Conservation (phyloP, 2,797 vertebrate species). For the Diplodus puntazzo region DNA sequence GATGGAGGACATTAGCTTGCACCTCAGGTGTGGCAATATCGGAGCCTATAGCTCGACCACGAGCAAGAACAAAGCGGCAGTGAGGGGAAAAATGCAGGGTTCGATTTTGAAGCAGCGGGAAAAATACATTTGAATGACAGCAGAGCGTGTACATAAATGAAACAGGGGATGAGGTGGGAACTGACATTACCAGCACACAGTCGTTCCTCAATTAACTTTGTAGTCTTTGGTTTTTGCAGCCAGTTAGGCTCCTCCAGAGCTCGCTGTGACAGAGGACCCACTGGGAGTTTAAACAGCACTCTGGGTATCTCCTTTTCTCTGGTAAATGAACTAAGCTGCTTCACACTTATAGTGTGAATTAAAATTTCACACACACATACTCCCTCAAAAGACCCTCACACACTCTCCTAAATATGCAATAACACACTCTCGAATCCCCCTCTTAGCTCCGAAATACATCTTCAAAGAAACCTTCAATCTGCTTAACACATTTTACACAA, state of each 20-base stretch:
- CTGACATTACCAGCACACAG: constrained; percentile 29
- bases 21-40: constrained; percentile 74
- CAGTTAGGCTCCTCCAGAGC: constrained; percentile 60
- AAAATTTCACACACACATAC: constrained; percentile 79
- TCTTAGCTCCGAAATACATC: constrained; percentile 70
- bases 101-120: neutral
- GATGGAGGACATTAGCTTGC: constrained; percentile 78
- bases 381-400: constrained; percentile 72
- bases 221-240: constrained; percentile 50
- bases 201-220: constrained; percentile 53
- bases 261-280: constrained; percentile 56
- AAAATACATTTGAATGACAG: constrained; percentile 4
- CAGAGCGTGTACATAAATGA: neutral
- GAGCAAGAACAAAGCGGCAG: constrained; percentile 60
- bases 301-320: constrained; percentile 65
- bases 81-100: constrained; percentile 5
- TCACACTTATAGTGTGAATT: constrained; percentile 81
- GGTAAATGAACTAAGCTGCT: constrained; percentile 76
- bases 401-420: constrained; percentile 79
- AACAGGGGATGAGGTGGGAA: constrained; percentile 15
- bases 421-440: constrained; percentile 72
- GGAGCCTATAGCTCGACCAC: constrained; percentile 57
- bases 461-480: constrained; percentile 77
- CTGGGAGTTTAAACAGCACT: constrained; percentile 69
- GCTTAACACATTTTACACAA: constrained; percentile 69